Conservation (phyloP, 2,888 invertebrate genomes). For the Pteria penguin region DNA sequence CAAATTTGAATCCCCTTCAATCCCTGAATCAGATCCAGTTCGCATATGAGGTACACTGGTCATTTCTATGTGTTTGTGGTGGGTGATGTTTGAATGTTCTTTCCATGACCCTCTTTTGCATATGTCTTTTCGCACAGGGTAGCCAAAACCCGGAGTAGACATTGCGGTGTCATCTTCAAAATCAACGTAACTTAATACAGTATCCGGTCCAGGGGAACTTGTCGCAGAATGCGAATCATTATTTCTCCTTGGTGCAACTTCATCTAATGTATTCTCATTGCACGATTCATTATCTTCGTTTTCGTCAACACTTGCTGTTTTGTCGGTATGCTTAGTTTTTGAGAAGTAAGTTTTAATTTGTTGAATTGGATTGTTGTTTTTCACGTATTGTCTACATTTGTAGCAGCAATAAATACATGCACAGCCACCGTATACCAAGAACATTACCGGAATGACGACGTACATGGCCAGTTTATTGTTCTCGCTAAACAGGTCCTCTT, state of each 20-base stretch:
- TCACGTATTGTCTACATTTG: conserved; percentile 29
- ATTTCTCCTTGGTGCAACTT: background rate
- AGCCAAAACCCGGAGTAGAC: conserved; percentile 26
- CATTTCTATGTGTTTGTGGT: background rate
- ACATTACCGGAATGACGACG: conserved; percentile 25
- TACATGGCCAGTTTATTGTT: conserved; percentile 36
- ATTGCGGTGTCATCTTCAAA: conserved; percentile 3
- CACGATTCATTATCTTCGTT: background rate
- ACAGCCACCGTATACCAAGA: conserved; percentile 30
- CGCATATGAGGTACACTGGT: background rate
- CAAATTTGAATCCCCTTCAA: conserved; percentile 12
- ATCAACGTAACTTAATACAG: background rate
- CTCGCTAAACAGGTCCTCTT: conserved; percentile 27
- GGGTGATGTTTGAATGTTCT: background rate
- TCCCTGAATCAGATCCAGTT: conserved; percentile 12
- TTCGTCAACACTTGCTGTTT: background rate
- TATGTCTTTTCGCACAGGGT: background rate
- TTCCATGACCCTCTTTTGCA: background rate
- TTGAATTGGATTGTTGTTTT: conserved; percentile 16
- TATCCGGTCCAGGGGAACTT: background rate
- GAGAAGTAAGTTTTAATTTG: no score
- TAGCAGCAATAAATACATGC: conserved; percentile 30
- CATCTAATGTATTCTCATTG: background rate
- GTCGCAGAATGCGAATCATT: background rate
- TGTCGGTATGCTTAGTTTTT: background rate